Evolutionary conservation across 2,888 invertebrate genomes (phyloP).

Genomic region (Philereme transversata): DNA sequence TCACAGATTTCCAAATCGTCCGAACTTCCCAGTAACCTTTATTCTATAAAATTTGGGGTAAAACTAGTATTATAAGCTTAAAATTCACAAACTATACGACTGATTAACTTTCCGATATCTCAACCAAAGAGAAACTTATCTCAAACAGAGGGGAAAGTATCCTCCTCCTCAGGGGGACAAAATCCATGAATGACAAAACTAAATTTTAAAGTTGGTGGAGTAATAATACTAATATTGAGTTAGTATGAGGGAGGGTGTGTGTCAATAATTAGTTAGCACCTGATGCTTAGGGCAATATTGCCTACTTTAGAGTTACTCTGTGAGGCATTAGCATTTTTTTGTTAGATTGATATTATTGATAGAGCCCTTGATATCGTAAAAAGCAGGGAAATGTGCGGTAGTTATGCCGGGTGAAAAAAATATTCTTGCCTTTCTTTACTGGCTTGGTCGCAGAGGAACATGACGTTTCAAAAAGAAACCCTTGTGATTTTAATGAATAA

Average conservation of each 20-base stretch:
- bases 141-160: slow-evolving; percentile 19
- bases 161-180: slow-evolving; percentile 9
- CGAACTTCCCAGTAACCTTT: too few species aligned
- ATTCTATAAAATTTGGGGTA: too few species aligned
- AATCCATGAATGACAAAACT: slow-evolving; percentile 34
- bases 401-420: too few species aligned
- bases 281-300: slow-evolving; percentile 11
- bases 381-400: too few species aligned
- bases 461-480: too few species aligned
- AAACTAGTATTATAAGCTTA: too few species aligned
- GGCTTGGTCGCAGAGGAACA: too few species aligned
- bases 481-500: too few species aligned
- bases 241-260: slow-evolving; percentile 48
- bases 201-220: slow-evolving; percentile 41
- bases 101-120: slow-evolving; percentile 30
- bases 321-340: neutral
- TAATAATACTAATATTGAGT: slow-evolving; percentile 72
- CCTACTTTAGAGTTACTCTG: slow-evolving; percentile 1
- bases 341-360: neutral
- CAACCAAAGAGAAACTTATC: slow-evolving; percentile 24
- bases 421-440: too few species aligned
- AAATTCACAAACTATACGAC: slow-evolving; percentile 1
- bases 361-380: neutral
- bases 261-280: slow-evolving; percentile 52
- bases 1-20: too few species aligned